These are phyloP conservation scores for Borostomias antarcticus DNA, from an alignment of 2,797 vertebrate species.

Conservation along the genomic window DNA sequence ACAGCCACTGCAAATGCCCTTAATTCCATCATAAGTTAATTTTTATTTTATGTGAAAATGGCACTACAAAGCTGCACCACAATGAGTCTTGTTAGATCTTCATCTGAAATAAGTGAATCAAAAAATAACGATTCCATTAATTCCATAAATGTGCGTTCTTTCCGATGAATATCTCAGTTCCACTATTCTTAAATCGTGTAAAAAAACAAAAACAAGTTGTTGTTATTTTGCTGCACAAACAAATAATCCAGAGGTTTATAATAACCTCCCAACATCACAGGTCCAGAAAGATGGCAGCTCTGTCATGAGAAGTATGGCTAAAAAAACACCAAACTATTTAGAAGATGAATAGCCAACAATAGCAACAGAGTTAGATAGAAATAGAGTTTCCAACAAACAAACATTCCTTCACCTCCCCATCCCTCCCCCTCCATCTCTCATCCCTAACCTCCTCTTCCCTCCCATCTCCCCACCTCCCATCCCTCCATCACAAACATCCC, in stretches of 20 bases:
- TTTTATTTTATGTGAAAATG: neutral
- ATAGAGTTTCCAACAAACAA: conserved; percentile 36
- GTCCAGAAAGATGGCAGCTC: conserved; percentile 50
- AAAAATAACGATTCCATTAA: too few species aligned
- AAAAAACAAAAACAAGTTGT: neutral
- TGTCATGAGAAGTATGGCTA: conserved; percentile 52
- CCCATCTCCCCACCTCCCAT: neutral
- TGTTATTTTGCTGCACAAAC: neutral
- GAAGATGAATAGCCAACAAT: conserved; percentile 60
- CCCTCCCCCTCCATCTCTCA: neutral
- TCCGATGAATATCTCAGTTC: too few species aligned
- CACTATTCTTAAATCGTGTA: neutral
- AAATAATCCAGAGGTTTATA: neutral
- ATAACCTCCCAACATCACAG: conserved; percentile 23
- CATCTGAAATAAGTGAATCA: too few species aligned
- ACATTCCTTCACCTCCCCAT: conserved; percentile 16
- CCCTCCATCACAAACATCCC: neutral
- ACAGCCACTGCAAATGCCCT: too few species aligned
- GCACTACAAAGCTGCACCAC: neutral
- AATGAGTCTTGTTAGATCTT: neutral
- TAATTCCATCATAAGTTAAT: neutral
- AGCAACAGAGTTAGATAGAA: conserved; percentile 44
- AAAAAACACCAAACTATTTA: conserved; percentile 57
- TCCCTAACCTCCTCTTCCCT: neutral
- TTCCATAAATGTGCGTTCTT: too few species aligned